phyloP scores from a whole-genome alignment of 2,113 vertebrate species.

The Climacteris rufus region DNA sequence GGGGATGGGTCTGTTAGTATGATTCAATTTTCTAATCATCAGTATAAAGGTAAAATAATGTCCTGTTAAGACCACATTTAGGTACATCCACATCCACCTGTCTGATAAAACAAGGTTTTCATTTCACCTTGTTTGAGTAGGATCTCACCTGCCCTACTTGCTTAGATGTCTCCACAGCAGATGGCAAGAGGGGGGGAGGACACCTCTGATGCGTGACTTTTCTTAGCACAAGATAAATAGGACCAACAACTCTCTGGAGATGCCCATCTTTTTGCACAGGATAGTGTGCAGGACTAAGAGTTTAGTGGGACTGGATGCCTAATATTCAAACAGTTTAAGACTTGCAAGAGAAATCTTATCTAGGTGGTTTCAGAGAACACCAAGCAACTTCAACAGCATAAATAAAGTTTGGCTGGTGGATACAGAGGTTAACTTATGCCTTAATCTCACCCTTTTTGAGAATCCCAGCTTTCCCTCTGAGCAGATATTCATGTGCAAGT shows the following conservation, averaged over 20 bases:
- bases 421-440: neutral
- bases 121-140: neutral
- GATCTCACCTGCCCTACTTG: neutral
- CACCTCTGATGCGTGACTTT: neutral
- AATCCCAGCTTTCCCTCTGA: neutral
- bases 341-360: neutral
- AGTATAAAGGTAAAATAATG: neutral
- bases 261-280: neutral
- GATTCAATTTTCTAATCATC: neutral
- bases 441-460: neutral
- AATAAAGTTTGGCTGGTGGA: neutral
- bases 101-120: neutral
- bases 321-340: neutral
- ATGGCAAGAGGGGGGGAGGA: accelerated
- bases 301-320: neutral
- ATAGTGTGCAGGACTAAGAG: neutral
- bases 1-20: neutral
- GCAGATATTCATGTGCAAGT: neutral
- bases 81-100: neutral
- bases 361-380: neutral
- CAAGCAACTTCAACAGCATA: neutral
- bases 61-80: neutral
- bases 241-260: neutral
- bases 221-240: neutral
- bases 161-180: neutral